phyloP scores from a whole-genome alignment of 2,888 invertebrate species.

The Sipha maydis region DNA sequence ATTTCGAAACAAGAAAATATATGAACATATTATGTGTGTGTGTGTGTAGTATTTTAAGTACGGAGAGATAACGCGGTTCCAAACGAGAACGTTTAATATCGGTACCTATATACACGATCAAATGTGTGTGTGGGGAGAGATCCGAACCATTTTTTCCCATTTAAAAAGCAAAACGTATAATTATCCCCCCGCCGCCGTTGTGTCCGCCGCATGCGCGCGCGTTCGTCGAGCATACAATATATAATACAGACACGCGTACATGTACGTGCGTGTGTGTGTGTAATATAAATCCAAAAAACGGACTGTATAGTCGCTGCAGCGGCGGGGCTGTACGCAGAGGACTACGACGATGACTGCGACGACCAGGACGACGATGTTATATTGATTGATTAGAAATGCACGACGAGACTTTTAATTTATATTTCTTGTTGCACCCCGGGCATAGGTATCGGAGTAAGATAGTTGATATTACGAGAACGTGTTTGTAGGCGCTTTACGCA shows the following conservation, averaged over 20 bases:
- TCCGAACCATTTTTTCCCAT: constrained; percentile 51
- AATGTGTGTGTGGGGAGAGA: constrained; percentile 3
- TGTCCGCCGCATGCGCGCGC: background rate
- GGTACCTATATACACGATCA: constrained; percentile 34
- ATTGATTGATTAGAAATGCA: constrained; percentile 56
- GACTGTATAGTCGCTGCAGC: background rate
- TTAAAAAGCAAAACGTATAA: constrained; percentile 60
- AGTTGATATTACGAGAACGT: too few species aligned
- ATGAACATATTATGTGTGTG: background rate
- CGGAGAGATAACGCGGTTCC: constrained; percentile 38
- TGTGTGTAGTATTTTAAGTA: constrained; percentile 19
- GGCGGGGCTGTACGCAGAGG: background rate
- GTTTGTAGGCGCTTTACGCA: too few species aligned
- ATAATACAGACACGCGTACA: background rate
- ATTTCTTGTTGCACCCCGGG: background rate
- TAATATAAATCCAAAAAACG: constrained; percentile 33
- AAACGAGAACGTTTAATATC: constrained; percentile 55
- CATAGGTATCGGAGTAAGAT: too few species aligned
- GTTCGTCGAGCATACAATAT: constrained; percentile 9
- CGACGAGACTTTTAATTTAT: constrained; percentile 28
- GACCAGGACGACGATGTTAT: background rate
- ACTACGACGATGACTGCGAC: background rate
- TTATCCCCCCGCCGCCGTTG: constrained; percentile 37
- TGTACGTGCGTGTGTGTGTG: background rate
- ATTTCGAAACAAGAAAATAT: constrained; percentile 53